Percentiles rank a stretch among this genome's conserved stretches.
Conservation (phyloP, 2,888 invertebrate species). For the Stenchaetothrips biformis region DNA sequence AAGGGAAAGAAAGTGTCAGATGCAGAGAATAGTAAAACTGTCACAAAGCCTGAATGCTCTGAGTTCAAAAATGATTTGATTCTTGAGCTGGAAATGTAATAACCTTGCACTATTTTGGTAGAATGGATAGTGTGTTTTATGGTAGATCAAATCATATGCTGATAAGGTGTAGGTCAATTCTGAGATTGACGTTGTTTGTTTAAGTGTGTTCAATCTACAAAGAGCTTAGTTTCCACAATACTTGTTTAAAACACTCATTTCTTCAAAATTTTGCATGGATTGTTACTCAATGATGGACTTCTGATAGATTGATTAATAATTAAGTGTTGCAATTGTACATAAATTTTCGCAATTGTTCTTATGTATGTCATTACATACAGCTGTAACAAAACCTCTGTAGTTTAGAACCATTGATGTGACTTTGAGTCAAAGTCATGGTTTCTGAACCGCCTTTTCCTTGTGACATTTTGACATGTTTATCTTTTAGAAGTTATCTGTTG, state of each 20-base stretch:
- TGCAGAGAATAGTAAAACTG: background rate
- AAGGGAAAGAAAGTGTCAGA: background rate
- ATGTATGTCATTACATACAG: background rate
- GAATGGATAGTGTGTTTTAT: background rate
- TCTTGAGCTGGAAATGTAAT: conserved; percentile 3
- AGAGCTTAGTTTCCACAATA: background rate
- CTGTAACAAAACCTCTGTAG: background rate
- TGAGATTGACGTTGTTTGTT: no score
- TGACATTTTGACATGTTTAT: conserved; percentile 4
- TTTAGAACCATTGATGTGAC: background rate
- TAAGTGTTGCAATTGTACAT: background rate
- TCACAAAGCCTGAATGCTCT: background rate
- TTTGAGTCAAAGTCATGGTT: background rate
- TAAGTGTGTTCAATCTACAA: background rate
- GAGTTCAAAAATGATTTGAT: background rate
- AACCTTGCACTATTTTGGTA: background rate
- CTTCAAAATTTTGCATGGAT: background rate
- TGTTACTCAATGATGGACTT: background rate
- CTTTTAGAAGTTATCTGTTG: conserved; percentile 10
- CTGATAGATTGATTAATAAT: background rate
- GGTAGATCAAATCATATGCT: background rate
- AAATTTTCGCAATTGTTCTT: background rate
- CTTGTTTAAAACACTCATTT: background rate
- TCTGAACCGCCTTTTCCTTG: background rate
- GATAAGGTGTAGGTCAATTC: no score